Conservation (phyloP, 2,888 invertebrate genomes). For the Andrena fulva region DNA sequence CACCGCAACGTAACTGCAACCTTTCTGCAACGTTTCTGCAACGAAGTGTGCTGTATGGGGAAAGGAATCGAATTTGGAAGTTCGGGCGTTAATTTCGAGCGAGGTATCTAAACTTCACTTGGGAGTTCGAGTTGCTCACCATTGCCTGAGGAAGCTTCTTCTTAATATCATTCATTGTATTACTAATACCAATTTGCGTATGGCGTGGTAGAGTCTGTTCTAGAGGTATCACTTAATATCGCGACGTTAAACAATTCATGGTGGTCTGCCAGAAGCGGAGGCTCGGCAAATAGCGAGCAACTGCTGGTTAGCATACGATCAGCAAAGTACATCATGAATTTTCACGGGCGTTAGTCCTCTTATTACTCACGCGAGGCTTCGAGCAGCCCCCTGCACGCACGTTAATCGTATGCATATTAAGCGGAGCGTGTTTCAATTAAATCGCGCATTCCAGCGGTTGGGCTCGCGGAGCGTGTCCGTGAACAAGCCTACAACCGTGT, state of each 20-base stretch:
- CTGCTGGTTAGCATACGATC: slow-evolving; percentile 38
- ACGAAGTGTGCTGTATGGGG: too few relatives aligned
- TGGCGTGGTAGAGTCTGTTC: too few relatives aligned
- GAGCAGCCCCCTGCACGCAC: slow-evolving; percentile 9
- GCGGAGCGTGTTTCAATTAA: slow-evolving; percentile 56
- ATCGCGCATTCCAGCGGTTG: slow-evolving; percentile 44
- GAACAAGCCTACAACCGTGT: slow-evolving; percentile 35
- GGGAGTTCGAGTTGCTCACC: too few relatives aligned
- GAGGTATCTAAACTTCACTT: too few relatives aligned
- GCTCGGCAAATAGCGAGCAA: slow-evolving; percentile 23
- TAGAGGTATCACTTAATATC: too few relatives aligned
- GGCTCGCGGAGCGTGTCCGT: slow-evolving; percentile 13
- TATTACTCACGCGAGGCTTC: slow-evolving; percentile 42
- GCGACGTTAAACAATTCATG: background rate
- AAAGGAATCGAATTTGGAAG: background rate
- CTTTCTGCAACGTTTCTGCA: too few relatives aligned
- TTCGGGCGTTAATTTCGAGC: too few relatives aligned
- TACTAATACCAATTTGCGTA: too few relatives aligned
- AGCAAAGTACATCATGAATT: slow-evolving; percentile 43
- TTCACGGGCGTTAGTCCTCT: slow-evolving; percentile 45
- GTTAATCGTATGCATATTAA: slow-evolving; percentile 47
- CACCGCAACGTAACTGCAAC: too few relatives aligned
- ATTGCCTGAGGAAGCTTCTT: too few relatives aligned
- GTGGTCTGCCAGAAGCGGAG: background rate
- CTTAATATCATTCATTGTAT: too few relatives aligned